phyloP scores from a whole-genome alignment of 2,888 invertebrate species.

The Polyommatus icarus region DNA sequence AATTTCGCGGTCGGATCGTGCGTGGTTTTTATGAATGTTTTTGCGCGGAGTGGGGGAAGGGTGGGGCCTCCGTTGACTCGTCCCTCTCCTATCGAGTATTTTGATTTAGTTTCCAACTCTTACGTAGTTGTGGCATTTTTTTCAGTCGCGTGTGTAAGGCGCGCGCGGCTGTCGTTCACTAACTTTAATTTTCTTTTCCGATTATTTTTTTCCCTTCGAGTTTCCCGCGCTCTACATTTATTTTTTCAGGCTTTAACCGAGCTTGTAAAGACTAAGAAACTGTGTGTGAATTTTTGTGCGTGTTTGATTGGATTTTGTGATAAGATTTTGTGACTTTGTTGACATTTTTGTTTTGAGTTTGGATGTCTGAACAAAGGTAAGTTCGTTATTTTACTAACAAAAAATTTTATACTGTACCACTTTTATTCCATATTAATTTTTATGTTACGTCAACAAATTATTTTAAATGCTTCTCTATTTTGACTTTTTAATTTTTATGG shows the following conservation, averaged over 20 bases:
- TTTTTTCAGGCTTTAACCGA: constrained; percentile 51
- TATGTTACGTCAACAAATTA: neutral
- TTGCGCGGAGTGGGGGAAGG: constrained; percentile 76
- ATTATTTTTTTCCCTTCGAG: constrained; percentile 48
- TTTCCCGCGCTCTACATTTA: constrained; percentile 51
- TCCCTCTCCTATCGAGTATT: constrained; percentile 79
- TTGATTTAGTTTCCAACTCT: constrained; percentile 80
- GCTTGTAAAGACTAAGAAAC: constrained; percentile 44
- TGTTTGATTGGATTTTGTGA: constrained; percentile 53
- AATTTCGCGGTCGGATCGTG: constrained; percentile 72
- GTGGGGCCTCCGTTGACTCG: constrained; percentile 75
- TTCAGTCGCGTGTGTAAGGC: constrained; percentile 77
- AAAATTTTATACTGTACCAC: constrained; percentile 10
- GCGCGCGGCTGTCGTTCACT: constrained; percentile 67
- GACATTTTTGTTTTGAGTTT: constrained; percentile 53
- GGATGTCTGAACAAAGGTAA: constrained; percentile 75
- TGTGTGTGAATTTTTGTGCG: constrained; percentile 47
- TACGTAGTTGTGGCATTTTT: constrained; percentile 78
- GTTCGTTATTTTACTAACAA: constrained; percentile 41
- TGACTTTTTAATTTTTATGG: constrained; percentile 20
- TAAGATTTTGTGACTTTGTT: constrained; percentile 52
- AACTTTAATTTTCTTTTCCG: constrained; percentile 48
- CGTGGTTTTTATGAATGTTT: constrained; percentile 79
- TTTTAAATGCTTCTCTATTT: neutral
- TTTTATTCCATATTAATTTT: neutral